Evolutionary conservation across 2,888 invertebrate species (phyloP), one percentile per base, ranked within the genome.

Genomic region (Orchesellides sinensis): DNA sequence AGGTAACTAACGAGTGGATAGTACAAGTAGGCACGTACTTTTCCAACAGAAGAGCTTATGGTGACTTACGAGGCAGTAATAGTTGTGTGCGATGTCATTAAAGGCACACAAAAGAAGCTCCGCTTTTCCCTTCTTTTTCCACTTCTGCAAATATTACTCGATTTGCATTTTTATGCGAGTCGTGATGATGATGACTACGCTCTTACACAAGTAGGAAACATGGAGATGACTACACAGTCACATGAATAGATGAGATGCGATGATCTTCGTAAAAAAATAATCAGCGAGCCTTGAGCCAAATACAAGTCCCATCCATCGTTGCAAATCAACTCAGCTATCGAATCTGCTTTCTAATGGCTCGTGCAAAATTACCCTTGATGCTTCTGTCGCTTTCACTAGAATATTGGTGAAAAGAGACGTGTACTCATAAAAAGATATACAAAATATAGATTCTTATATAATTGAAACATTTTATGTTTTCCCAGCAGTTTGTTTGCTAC

Each of bases 81-180:
- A 79, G 79, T 35, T 40, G 52, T 72, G 65, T 79, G 79, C 61
- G 45, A 63, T 79, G 78, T 79, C 79, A 72, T 79, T 79, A 79
- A 79, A 79, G 65, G 49, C 47, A 63, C 52, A 61, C 32, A 63
- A 59, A 68, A 77, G 27, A 45, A 29, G 35, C 27, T 25, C 17
- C 32, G 23, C 21, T 54, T 47, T 79, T 79, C 72, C 78, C 70
- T 75, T 70, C 35, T 32, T 32, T 32, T 32, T 56, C 25, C 27
- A 45, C 72, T 65, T 79, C 69, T 65, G 40, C 70, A 72, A 79
- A 79, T 79, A 79, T 79, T 72, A 79, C 79, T 79, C 40, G 79
- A 79, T 79, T 79, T 79, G 79, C 79, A 79, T 79, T 79, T 79
- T 79, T 79, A 79, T 79, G 79, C 12, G 79, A 79, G 65, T 54